phyloP scores from a whole-genome alignment of 2,888 invertebrate genomes.

The Dromius quadrimaculatus region DNA sequence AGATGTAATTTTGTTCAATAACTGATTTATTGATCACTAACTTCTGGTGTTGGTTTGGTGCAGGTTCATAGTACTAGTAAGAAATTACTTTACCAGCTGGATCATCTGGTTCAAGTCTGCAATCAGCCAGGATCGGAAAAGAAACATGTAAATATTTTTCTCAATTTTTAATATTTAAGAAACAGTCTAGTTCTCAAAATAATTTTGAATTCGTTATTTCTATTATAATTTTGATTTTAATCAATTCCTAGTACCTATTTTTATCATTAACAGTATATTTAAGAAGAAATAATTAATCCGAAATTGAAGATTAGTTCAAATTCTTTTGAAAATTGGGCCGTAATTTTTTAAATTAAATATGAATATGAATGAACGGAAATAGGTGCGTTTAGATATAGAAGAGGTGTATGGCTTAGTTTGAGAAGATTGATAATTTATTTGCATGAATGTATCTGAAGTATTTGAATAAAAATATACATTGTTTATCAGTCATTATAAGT shows the following conservation, averaged over 20 bases:
- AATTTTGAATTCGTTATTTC: conserved; percentile 43
- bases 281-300: neutral
- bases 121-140: conserved; percentile 88
- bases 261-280: conserved; percentile 16
- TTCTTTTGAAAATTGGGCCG: no score
- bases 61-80: conserved; percentile 96
- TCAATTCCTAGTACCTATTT: conserved; percentile 48
- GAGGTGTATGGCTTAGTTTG: no score
- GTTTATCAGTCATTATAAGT: no score
- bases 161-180: conserved; percentile 50
- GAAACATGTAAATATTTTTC: conserved; percentile 76
- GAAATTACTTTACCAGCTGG: conserved; percentile 94
- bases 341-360: no score
- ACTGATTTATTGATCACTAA: conserved; percentile 46
- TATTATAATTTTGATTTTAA: conserved; percentile 46
- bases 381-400: no score
- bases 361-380: no score
- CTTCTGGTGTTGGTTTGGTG: conserved; percentile 64
- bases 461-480: no score
- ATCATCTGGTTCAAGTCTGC: conserved; percentile 95
- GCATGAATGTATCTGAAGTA: no score
- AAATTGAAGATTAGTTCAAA: no score
- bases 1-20: conserved; percentile 36
- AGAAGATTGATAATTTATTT: no score
- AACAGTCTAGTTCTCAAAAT: no score